Evolutionary conservation across 2,888 invertebrate genomes (phyloP).

Genomic region (Ennomos fuscantarius): DNA sequence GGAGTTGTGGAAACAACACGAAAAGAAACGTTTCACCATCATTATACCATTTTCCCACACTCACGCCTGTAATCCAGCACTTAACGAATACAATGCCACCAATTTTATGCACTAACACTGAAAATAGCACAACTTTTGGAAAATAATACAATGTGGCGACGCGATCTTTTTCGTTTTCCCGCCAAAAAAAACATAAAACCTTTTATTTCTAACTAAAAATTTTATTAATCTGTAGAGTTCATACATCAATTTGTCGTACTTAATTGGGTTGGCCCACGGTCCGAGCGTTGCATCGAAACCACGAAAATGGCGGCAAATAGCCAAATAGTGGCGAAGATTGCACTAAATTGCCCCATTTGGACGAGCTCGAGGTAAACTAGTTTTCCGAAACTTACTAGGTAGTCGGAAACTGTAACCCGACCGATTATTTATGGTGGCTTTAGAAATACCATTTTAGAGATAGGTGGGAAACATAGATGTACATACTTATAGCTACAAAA

Average conservation of each 20-base stretch:
- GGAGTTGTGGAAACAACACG: too few relatives aligned
- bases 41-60: too few relatives aligned
- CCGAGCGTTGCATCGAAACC: constrained; percentile 20
- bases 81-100: too few relatives aligned
- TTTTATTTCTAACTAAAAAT: constrained; percentile 2
- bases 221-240: constrained; percentile 13
- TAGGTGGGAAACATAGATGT: too few relatives aligned
- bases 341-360: constrained; percentile 45
- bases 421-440: constrained; percentile 23
- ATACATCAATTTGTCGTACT: constrained; percentile 23
- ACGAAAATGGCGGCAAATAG: constrained; percentile 43
- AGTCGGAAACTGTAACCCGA: constrained; percentile 23
- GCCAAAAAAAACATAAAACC: not conserved
- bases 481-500: too few relatives aligned
- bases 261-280: constrained; percentile 26
- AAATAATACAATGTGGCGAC: too few relatives aligned
- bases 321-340: constrained; percentile 44
- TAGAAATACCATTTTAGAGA: too few relatives aligned
- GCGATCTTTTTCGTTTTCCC: too few relatives aligned
- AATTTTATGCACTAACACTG: too few relatives aligned
- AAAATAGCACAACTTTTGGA: too few relatives aligned
- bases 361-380: constrained; percentile 40
- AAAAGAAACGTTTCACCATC: too few relatives aligned
- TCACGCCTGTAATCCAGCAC: too few relatives aligned
- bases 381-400: constrained; percentile 31